A percentile compares a stretch with the other conserved stretches of the same genome.
Conservation (phyloP, 1,140 invertebrate genomes). For the Phortica variegata region DNA sequence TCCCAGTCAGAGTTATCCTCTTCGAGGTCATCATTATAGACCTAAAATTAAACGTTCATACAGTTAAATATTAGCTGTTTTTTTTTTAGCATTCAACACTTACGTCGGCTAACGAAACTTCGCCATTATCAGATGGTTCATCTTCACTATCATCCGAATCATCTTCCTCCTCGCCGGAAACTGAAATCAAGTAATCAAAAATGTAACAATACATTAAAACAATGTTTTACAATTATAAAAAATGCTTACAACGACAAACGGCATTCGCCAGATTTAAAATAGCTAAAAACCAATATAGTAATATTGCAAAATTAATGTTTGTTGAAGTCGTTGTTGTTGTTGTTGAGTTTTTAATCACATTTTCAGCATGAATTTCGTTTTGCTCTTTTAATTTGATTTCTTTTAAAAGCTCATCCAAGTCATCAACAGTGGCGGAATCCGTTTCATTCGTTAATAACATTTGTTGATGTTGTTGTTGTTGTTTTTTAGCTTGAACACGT, state of each 20-base stretch:
- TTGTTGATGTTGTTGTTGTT: constrained; percentile 1
- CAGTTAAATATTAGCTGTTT: constrained; percentile 58
- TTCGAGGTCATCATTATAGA: constrained; percentile 55
- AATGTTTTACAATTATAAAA: constrained; percentile 10
- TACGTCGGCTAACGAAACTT: constrained; percentile 63
- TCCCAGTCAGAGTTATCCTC: constrained; percentile 55
- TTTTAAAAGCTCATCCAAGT: constrained; percentile 54
- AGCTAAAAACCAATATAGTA: constrained; percentile 54
- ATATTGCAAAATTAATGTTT: constrained; percentile 37
- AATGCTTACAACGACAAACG: constrained; percentile 53
- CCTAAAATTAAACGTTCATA: constrained; percentile 58
- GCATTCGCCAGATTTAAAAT: constrained; percentile 54
- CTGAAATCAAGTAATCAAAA: constrained; percentile 41
- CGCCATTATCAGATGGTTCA: constrained; percentile 59
- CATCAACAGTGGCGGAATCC: no score
- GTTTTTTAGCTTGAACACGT: constrained; percentile 46
- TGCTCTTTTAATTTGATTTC: constrained; percentile 42
- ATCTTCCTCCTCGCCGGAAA: constrained; percentile 61
- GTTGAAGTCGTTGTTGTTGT: constrained; percentile 8
- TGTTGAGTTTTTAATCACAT: constrained; percentile 19
- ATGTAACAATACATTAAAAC: constrained; percentile 9
- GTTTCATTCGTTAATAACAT: constrained; percentile 17
- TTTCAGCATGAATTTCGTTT: constrained; percentile 5
- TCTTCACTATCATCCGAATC: constrained; percentile 63
- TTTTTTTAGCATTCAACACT: constrained; percentile 68